phyloP scores from a whole-genome alignment of 2,797 vertebrate species.

The Alca torda region DNA sequence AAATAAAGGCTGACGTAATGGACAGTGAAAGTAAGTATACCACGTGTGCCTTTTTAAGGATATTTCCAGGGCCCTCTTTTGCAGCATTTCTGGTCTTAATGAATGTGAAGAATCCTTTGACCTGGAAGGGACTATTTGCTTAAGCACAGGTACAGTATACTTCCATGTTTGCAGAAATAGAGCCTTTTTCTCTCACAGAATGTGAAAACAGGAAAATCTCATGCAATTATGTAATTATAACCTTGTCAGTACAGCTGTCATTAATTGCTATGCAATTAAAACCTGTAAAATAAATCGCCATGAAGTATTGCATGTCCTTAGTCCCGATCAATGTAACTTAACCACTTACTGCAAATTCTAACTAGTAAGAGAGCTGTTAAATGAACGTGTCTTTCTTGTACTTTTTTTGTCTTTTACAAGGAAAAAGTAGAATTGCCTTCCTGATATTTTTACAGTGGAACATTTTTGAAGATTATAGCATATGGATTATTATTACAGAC shows the following conservation, averaged over 20 bases:
- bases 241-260: neutral
- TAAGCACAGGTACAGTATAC: neutral
- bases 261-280: neutral
- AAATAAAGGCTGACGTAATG: neutral
- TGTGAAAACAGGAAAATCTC: neutral
- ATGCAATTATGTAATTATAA: neutral
- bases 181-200: neutral
- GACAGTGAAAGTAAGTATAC: neutral
- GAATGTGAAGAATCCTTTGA: neutral
- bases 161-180: neutral
- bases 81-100: neutral
- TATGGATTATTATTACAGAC: conserved; percentile 97
- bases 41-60: neutral
- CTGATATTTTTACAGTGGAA: conserved; percentile 99
- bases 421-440: conserved; percentile 99
- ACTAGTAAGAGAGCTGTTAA: neutral
- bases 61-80: neutral
- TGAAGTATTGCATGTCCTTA: neutral
- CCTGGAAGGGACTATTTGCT: neutral
- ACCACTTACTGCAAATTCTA: conserved; percentile 1
- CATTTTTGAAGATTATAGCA: conserved; percentile 98
- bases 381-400: neutral
- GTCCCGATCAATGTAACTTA: neutral
- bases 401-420: conserved; percentile 80
- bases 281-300: neutral